Percentiles rank a stretch among this genome's conserved stretches.
These are phyloP conservation scores for Eulemur macaco DNA, from an alignment of 2,113 vertebrate species.

Conservation along the genomic window DNA sequence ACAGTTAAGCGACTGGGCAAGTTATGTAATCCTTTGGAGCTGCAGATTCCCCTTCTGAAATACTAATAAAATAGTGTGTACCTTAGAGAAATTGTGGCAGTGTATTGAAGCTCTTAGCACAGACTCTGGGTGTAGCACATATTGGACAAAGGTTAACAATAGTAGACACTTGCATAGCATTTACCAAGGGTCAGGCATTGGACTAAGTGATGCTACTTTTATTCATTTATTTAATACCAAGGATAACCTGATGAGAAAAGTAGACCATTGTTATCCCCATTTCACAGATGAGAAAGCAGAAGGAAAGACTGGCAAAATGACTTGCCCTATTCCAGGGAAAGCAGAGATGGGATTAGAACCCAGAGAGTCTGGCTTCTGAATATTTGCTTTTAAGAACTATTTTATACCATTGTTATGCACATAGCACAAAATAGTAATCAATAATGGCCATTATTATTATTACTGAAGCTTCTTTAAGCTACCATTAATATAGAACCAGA, in stretches of 20 bases:
- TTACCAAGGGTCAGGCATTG: background rate
- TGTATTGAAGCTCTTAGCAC: background rate
- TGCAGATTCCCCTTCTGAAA: background rate
- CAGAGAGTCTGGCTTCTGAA: background rate
- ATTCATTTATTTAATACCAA: background rate
- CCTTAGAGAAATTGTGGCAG: background rate
- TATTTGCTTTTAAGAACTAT: background rate
- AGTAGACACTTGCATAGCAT: background rate
- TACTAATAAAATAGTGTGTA: background rate
- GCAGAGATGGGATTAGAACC: background rate
- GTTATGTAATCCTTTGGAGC: background rate
- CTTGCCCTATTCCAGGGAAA: background rate
- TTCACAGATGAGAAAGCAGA: background rate
- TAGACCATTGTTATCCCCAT: background rate
- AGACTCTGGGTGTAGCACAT: background rate
- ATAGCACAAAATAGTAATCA: background rate
- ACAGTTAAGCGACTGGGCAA: background rate
- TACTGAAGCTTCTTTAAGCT: background rate
- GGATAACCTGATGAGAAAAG: background rate
- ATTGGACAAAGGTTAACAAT: background rate
- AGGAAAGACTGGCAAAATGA: background rate
- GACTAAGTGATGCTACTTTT: background rate
- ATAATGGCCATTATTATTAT: background rate
- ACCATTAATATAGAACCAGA: background rate
- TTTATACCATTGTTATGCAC: background rate